These are phyloP conservation scores for Cygnus olor DNA, from an alignment of 2,797 vertebrate species.

Conservation along the genomic window DNA sequence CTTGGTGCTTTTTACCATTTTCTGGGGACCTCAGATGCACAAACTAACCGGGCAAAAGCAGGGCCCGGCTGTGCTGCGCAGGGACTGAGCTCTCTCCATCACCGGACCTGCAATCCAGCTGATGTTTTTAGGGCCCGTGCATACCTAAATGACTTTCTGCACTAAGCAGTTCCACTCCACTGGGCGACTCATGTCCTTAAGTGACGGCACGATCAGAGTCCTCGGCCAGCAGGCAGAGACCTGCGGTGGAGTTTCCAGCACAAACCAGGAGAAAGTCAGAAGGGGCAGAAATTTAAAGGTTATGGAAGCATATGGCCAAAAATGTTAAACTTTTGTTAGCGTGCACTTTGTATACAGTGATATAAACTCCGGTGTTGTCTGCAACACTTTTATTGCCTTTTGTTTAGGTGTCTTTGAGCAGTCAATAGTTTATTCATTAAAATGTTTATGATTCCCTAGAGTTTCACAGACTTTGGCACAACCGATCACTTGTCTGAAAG, in stretches of 20 bases:
- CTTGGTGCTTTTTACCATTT: neutral
- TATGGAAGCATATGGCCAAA: conserved; percentile 52
- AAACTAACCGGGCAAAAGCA: accelerated
- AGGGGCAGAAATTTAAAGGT: neutral
- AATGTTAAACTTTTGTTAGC: conserved; percentile 7
- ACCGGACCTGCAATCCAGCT: neutral
- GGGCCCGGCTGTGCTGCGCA: neutral
- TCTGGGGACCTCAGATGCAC: accelerated
- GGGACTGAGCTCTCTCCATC: conserved; percentile 15
- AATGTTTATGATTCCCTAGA: conserved; percentile 70
- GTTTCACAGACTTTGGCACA: conserved; percentile 61
- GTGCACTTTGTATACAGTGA: neutral
- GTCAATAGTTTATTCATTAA: conserved; percentile 74
- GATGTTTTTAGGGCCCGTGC: conserved; percentile 44
- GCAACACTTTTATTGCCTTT: conserved; percentile 33
- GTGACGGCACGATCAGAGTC: neutral
- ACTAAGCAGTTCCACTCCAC: conserved; percentile 49
- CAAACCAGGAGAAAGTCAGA: neutral
- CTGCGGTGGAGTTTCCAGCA: neutral
- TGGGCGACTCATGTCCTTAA: conserved; percentile 24
- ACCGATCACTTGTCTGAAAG: conserved; percentile 52
- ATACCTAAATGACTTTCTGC: conserved; percentile 37
- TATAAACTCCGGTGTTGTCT: conserved; percentile 39
- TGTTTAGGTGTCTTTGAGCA: conserved; percentile 50
- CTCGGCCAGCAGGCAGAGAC: neutral